Evolutionary conservation across 1,140 invertebrate genomes (phyloP), one percentile per base, ranked within the genome.

Genomic region (Cydia fagiglandana): DNA sequence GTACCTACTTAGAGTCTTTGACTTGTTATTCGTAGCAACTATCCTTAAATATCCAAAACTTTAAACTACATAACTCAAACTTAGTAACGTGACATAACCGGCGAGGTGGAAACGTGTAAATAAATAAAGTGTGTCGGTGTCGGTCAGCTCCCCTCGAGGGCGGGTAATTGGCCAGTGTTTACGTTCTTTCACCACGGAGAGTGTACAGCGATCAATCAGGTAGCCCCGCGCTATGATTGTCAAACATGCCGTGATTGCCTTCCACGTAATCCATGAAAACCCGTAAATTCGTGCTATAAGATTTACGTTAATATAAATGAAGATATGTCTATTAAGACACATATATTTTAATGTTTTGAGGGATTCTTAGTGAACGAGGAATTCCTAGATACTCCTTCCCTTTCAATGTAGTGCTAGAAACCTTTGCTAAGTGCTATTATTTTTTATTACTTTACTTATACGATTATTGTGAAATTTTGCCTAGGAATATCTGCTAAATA

Each of bases 111-210:
- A 41, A 17, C 30, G 28, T 28, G 66, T 70, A 70, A 70, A 70
- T 80, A 56, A 76, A 77, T 76, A 50, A 75, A 75, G 47, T 75
- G 50, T 47, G 68, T 15, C 10, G 17, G 41, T 68, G 68, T 24
- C 10, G 17, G 56, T 68, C 61, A 41, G 47, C 66, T 78, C 77
- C 79, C 75, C 77, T 79, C 75, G 78, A 73, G 82, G 73, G 79
- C 78, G 80, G 84, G 79, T 84, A 85, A 87, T 84, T 81, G 77
- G 75, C 77, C 74, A 84, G 76, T 91, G 89, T 90, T 90, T 90
- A 89, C 88, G 82, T 89, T 85, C 85, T 81, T 85, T 91, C 89
- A 87, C 89, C 89, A 90, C 90, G 89, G 89, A 83, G 88, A 88
- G 78, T 83, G 79, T 80, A 81, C 50, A 38, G 34, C 75, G 30